Base-by-base conservation (phyloP, 1,140 invertebrate species). In the Antheraea pernyi region DNA sequence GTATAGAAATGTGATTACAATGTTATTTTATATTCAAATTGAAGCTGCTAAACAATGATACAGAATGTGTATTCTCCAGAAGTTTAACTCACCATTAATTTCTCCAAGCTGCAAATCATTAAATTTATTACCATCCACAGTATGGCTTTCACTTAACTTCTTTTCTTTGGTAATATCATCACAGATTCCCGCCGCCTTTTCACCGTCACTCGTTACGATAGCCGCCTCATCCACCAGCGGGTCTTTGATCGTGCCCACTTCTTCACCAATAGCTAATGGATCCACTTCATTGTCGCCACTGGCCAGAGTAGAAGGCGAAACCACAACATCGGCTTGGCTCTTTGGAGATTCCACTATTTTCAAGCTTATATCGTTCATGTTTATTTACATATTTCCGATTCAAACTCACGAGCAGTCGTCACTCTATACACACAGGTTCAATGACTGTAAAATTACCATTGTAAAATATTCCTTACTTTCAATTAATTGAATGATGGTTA, bases 361-460 rank as follows among this genome's bases (percentile, higher is more conserved):
- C 77, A 92, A 86, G 74, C 82, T 87, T 89, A 88, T 90, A 89
- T 90, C 90, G 84, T 92, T 91, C 90, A 92, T 92, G 85, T 91
- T 92, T 91, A 91, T 91, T 91, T 90, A 92, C 89, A 92, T 92
- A 89, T 87, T 92, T 92, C 81, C 84, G 79, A 85, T 71, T 79
- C 79, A 78, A 76, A 86, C 72, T 82, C 82, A 89, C n/a, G 83
- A 73, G 69, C 72, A 82, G 79, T 84, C 80, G 82, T 81, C 86
- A 79, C 81, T 89, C 75, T 85, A 88, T 83, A 86, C 79, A 78
- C 69, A 68, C 65, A 82, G 75, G 81, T 86, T 86, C 80, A 83
- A 80, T 81, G 86, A 84, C 82, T 83, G 71, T 63, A 70, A 78
- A 78, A 78, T 80, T 76, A 78, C 72, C 80, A 83, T 85, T 70